Evolutionary conservation across 1,140 invertebrate species (phyloP), one percentile per base, ranked within the genome.

Genomic region (Nautilus pompilius): DNA sequence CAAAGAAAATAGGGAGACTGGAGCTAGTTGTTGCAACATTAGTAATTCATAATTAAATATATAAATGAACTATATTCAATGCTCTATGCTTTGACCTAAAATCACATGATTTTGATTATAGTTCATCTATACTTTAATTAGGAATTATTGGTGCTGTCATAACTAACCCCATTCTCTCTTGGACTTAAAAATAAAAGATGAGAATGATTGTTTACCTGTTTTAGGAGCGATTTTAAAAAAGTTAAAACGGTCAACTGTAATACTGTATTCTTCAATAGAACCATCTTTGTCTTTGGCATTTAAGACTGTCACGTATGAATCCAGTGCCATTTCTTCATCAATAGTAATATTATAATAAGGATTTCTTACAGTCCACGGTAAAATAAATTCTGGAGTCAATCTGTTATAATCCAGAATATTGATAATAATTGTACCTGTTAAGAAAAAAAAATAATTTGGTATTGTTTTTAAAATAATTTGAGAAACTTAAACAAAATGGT

Each of bases 401-500:
- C 88, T 87, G 76, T 90, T 90, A 20, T 88, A 89, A 77, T 95
- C 93, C 33, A 93, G 89, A 48, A 96, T 91, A 2, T 89, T 93
- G 28, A 96, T 89, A 60, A 94, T 89, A 5, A 96, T 81, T 57
- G 89, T 87, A 29, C 92, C 91, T 89, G 78, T 30, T 72, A 66
- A 36, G 62, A 63, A 41, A 20, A 59, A 49, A 51, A 3, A 22
- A 28, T 41, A 5, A 20, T 3, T 29, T 46, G 30, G 24, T 17
- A 15, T n/a, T n/a, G n/a, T n/a, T n/a, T n/a, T n/a, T n/a, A n/a
- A n/a, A n/a, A n/a, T n/a, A n/a, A n/a, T n/a, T n/a, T n/a, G n/a
- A n/a, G n/a, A n/a, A n/a, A n/a, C n/a, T n/a, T n/a, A n/a, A n/a
- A n/a, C n/a, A n/a, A n/a, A n/a, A n/a, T n/a, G n/a, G n/a, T n/a